A percentile compares a stretch with the other conserved stretches of the same genome.
Evolutionary conservation across 2,113 vertebrate genomes (phyloP).

Genomic region (Laticauda laticaudata): DNA sequence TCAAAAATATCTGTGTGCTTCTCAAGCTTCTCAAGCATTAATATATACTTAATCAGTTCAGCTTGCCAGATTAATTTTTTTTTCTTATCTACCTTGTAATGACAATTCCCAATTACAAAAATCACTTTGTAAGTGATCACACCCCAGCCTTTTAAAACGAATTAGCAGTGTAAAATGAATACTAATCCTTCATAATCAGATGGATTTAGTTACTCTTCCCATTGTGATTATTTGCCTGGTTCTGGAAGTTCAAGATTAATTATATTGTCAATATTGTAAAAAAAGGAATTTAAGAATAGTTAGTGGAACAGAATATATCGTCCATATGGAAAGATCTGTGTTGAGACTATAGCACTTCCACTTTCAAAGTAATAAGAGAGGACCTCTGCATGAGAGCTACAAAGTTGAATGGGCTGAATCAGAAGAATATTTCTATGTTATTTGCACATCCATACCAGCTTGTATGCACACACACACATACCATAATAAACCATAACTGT

Average conservation of each 20-base stretch:
- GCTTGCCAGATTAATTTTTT: neutral
- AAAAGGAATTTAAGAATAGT: neutral
- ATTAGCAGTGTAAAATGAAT: neutral
- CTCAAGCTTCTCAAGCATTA: conserved; percentile 12
- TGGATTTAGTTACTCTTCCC: neutral
- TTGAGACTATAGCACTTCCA: neutral
- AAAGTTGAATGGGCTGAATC: neutral
- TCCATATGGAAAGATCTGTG: neutral
- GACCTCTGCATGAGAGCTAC: neutral
- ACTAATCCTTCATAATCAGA: neutral
- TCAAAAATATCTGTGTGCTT: conserved; percentile 21
- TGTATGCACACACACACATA: neutral
- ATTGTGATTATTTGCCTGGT: neutral
- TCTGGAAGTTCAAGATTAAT: neutral
- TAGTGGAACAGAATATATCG: neutral
- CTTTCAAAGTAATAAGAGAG: neutral
- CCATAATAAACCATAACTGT: neutral
- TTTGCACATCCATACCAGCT: neutral
- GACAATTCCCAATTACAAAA: conserved; percentile 3
- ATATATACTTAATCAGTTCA: conserved; percentile 18
- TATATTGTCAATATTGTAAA: neutral
- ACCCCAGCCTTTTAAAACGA: neutral
- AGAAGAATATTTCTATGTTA: neutral
- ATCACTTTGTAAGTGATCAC: neutral
- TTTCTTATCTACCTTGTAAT: conserved; percentile 14